phyloP scores from a whole-genome alignment of 1,140 invertebrate genomes.

The Schlechtendalia chinensis region DNA sequence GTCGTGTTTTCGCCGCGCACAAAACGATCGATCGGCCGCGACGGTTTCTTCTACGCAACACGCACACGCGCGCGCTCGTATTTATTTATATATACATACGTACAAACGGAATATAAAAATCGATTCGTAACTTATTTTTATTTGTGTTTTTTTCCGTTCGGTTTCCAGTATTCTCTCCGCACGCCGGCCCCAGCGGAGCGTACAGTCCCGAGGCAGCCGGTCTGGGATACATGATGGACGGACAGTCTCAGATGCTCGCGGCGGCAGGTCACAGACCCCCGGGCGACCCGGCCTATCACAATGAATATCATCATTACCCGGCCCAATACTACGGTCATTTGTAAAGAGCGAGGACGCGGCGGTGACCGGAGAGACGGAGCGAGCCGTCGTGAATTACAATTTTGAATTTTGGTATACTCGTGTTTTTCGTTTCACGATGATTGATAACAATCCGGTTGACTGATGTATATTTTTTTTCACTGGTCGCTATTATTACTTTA shows the following conservation, averaged over 20 bases:
- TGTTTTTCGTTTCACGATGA: conserved; percentile 21
- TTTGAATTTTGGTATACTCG: conserved; percentile 9
- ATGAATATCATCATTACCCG: conserved; percentile 81
- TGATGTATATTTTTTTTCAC: conserved; percentile 46
- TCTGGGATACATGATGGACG: conserved; percentile 97
- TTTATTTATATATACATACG: neutral
- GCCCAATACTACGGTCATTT: conserved; percentile 83
- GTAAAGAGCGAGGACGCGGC: neutral
- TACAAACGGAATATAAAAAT: neutral
- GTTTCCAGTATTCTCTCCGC: conserved; percentile 80
- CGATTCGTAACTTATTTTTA: conserved; percentile 21
- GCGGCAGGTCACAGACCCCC: conserved; percentile 73
- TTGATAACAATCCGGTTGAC: conserved; percentile 34
- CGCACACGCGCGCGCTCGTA: neutral
- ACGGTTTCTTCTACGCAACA: neutral
- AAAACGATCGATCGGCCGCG: neutral
- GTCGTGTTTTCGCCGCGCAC: conserved; percentile 19
- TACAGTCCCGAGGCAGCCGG: conserved; percentile 86
- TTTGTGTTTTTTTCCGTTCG: conserved; percentile 53
- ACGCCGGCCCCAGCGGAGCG: conserved; percentile 86
- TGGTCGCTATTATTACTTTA: conserved; percentile 38
- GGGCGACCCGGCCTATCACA: conserved; percentile 84
- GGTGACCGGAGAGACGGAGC: too few species aligned
- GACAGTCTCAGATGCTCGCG: conserved; percentile 82
- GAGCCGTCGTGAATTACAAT: conserved; percentile 27